Conservation (phyloP, 2,888 invertebrate species). For the Oxyscelio sp. region DNA sequence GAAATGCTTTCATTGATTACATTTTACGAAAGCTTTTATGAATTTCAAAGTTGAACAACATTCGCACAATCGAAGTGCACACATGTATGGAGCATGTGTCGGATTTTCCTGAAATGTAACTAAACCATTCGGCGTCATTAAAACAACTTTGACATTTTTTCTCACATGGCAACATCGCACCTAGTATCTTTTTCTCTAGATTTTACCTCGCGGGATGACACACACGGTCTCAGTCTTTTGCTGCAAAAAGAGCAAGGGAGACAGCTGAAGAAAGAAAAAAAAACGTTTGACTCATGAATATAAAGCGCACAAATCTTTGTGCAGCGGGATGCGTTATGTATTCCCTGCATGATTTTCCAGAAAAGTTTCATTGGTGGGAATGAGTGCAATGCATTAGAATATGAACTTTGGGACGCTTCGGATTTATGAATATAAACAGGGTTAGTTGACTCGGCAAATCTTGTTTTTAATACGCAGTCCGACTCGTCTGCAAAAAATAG, state of each 20-base stretch:
- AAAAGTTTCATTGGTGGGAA: constrained; percentile 58
- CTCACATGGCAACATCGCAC: background rate
- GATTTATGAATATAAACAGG: constrained; percentile 47
- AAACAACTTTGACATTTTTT: too few relatives aligned
- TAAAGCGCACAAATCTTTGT: constrained; percentile 66
- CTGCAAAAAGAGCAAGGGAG: constrained; percentile 36
- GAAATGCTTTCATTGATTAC: too few relatives aligned
- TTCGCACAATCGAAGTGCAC: too few relatives aligned
- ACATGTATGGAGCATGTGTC: too few relatives aligned
- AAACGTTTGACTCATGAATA: constrained; percentile 64
- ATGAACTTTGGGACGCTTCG: constrained; percentile 45
- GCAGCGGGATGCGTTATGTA: constrained; percentile 41
- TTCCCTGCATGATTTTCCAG: constrained; percentile 45
- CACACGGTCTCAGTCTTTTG: constrained; percentile 8
- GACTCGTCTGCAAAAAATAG: background rate
- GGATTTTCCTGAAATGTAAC: too few relatives aligned
- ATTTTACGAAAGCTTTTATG: too few relatives aligned
- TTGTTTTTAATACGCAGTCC: background rate
- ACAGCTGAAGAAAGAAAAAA: constrained; percentile 28
- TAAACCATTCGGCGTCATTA: too few relatives aligned
- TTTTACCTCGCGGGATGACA: constrained; percentile 30
- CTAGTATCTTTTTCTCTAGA: background rate
- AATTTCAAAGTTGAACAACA: too few relatives aligned
- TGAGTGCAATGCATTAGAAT: constrained; percentile 58
- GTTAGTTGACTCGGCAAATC: constrained; percentile 22